These are phyloP conservation scores for Oasisia sp. DNA, from an alignment of 2,888 invertebrate genomes.

Conservation along the genomic window DNA sequence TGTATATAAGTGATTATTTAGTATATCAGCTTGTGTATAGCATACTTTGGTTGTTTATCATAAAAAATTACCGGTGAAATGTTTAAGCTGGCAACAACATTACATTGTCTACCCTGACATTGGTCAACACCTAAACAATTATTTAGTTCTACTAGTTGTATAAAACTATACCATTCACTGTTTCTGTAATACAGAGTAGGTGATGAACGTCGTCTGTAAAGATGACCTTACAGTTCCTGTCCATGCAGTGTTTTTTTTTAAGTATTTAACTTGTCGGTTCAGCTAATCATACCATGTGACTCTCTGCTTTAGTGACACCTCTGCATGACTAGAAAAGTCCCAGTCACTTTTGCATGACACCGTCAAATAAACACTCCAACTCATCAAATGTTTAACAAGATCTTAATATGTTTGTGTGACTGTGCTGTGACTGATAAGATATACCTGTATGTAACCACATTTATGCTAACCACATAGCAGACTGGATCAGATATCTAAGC, in stretches of 20 bases:
- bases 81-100: background rate
- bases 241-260: background rate
- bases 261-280: background rate
- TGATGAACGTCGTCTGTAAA: background rate
- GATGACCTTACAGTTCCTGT: background rate
- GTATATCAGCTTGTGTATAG: background rate
- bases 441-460: no score
- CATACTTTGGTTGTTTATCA: background rate
- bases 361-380: background rate
- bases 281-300: background rate
- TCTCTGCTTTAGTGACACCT: background rate
- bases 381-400: background rate
- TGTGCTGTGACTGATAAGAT: background rate
- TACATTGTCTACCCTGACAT: background rate
- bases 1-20: background rate
- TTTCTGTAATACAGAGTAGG: background rate
- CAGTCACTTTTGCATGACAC: background rate
- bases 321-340: constrained; percentile 1
- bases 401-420: background rate
- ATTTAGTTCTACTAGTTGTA: background rate
- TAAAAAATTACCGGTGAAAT: background rate
- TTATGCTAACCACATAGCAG: no score
- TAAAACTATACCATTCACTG: background rate
- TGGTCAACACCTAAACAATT: background rate
- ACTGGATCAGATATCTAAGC: no score